Evolutionary conservation across 1,140 invertebrate genomes (phyloP), one percentile per base, ranked within the genome.

Genomic region (Alviniconcha marisindica): DNA sequence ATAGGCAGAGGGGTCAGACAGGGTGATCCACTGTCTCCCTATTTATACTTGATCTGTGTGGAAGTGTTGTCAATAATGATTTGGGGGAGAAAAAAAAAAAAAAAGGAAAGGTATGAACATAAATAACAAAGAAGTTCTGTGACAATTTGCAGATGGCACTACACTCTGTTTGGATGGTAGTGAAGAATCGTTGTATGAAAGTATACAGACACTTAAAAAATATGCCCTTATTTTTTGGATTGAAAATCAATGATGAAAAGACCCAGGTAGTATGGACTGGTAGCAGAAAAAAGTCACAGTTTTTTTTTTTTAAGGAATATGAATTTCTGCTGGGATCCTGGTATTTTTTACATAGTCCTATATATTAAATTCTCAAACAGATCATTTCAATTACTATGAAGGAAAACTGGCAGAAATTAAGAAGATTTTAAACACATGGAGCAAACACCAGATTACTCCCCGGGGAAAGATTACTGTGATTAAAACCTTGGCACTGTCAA

Each of bases 81-180:
- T 15, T 66, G 66, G n/a, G n/a, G n/a, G n/a, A n/a, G n/a, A n/a
- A n/a, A n/a, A n/a, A n/a, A n/a, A n/a, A n/a, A n/a, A n/a, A n/a
- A n/a, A n/a, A n/a, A n/a, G n/a, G n/a, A n/a, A n/a, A n/a, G n/a
- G n/a, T n/a, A n/a, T n/a, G n/a, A n/a, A 79, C 77, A 82, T 44
- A 82, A 71, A 56, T 48, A 33, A 28, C 28, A 71, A 85, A 74
- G 48, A 31, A 24, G 3, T 74, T 5, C 28, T 85, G 1, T 71
- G 31, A 4, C 81, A 83, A 48, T 85, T 69, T 77, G 63, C 84
- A 36, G 74, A 85, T 81, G 80, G 69, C 48, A 85, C 84, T 4
- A 51, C 54, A 1, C 15, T 85, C 21, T 78, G 3, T 51, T 78
- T n/a, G 1, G 74, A 85, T 78, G 80, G 84, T 42, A 69, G 73